A percentile compares a stretch with the other conserved stretches of the same genome.
phyloP scores from a whole-genome alignment of 2,888 invertebrate species.

The Conops quadrifasciatus region DNA sequence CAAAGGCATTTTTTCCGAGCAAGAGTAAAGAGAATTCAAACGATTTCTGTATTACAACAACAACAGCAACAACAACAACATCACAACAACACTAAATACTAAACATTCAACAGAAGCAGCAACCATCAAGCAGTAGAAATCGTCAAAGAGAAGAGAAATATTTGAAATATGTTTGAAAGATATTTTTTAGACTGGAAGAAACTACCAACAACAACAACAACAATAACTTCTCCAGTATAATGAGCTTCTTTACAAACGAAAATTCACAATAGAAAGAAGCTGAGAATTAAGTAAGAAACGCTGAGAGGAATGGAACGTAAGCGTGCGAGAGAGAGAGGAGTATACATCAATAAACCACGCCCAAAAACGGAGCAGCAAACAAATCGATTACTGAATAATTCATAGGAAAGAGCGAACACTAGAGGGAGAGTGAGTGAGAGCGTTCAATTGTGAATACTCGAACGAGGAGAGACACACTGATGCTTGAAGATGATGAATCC shows the following conservation, averaged over 20 bases:
- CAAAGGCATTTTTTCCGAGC: conserved; percentile 2
- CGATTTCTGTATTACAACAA: not conserved
- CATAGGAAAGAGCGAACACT: not conserved
- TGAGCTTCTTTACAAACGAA: not conserved
- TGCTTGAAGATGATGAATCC: conserved; percentile 2
- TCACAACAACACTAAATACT: not conserved
- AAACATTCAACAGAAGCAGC: not conserved
- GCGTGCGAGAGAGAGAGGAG: not conserved
- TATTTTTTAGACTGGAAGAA: no score
- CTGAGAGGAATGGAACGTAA: conserved; percentile 20
- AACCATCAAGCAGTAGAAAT: not conserved
- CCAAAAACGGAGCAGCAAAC: conserved; percentile 6
- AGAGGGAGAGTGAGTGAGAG: conserved; percentile 24
- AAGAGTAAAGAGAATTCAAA: not conserved
- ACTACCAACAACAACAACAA: not conserved
- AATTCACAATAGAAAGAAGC: conserved; percentile 45
- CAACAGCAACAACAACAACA: not conserved
- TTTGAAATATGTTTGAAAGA: conserved; percentile 22
- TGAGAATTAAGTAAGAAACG: not conserved
- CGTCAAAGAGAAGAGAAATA: conserved; percentile 20
- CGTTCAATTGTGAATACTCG: not conserved
- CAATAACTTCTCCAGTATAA: not conserved
- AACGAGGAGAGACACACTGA: not conserved
- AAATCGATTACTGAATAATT: conserved; percentile 5
- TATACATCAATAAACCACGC: conserved; percentile 29